These are phyloP conservation scores for Nilaparvata lugens DNA, from an alignment of 1,140 invertebrate species.

Conservation along the genomic window DNA sequence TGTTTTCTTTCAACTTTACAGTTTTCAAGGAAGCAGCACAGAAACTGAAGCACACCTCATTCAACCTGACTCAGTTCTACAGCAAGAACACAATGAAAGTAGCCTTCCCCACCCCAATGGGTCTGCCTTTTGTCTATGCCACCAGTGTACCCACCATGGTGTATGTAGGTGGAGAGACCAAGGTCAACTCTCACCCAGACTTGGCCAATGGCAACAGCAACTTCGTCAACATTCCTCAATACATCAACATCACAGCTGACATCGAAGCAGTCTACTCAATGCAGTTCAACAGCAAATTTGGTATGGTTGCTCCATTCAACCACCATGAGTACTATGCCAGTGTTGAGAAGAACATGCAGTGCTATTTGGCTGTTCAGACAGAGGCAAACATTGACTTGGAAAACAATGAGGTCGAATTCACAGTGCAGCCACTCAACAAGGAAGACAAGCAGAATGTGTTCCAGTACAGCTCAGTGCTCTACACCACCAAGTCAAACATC, in stretches of 20 bases:
- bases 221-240: slow-evolving; percentile 30
- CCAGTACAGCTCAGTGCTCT: slow-evolving; percentile 48
- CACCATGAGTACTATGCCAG: slow-evolving; percentile 46
- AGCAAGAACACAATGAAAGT: slow-evolving; percentile 34
- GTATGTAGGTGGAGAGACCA: slow-evolving; percentile 37
- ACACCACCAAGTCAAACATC: slow-evolving; percentile 44
- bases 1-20: background rate
- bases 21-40: background rate
- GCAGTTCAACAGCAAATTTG: slow-evolving; percentile 45
- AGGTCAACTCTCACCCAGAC: slow-evolving; percentile 34
- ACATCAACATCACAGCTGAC: slow-evolving; percentile 35
- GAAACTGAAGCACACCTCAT: background rate
- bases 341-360: slow-evolving; percentile 44
- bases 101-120: slow-evolving; percentile 53
- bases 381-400: slow-evolving; percentile 37
- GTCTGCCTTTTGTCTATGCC: slow-evolving; percentile 53
- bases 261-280: slow-evolving; percentile 37
- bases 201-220: slow-evolving; percentile 21
- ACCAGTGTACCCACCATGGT: slow-evolving; percentile 43
- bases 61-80: background rate
- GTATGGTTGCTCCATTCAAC: slow-evolving; percentile 52
- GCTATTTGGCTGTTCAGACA: slow-evolving; percentile 41
- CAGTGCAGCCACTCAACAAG: slow-evolving; percentile 38
- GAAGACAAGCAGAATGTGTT: slow-evolving; percentile 36
- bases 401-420: slow-evolving; percentile 36